Base-by-base conservation (phyloP, 2,797 vertebrate genomes). In the Dallia pectoralis region DNA sequence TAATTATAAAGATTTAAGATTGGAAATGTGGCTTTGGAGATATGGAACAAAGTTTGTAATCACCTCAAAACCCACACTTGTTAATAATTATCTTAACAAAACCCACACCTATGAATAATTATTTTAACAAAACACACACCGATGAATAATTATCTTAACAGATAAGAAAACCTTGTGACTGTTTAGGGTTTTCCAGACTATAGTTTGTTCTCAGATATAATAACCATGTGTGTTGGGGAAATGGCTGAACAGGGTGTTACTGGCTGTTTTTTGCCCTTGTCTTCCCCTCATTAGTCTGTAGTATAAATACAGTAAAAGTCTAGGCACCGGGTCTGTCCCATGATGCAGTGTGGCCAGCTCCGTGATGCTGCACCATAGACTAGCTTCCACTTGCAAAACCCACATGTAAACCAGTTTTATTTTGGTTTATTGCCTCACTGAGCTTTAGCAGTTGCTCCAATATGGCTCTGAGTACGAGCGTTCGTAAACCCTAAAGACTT, bases 291-390 rank as follows among this genome's bases (percentile, higher is more conserved):
- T 16, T 68, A 29, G 49, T 56, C 49, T 25, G 29, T 53, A 33
- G 49, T 14, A 49, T 32, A 49, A 19, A 1, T n/a, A 9, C 30
- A 16, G 25, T 49, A 27, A 48, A 30, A 18, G 40, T 68, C 25
- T 48, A 48, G 25, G 32, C 8, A 36, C 14, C 14, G 22, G 44
- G 22, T 49, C 67, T 16, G n/a, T n/a, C 18, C 48, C 29, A 49
- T 22, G 25, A 53, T 33, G 48, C 68, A 56, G 49, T 56, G 29
- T 19, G 16, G 61, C 69, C 78, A 70, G 53, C 78, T 49, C 73
- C 51, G 33, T 63, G 74, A 81, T 70, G 67, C 72, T 81, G 78
- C 78, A 81, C 81, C 83, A 82, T 86, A 82, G 78, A 83, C 75
- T 74, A 70, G 74, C 77, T 83, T 77, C 76, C 77, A 80, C 71